Conservation (phyloP, 1,140 invertebrate genomes). For the Drosophila equinoxialis region DNA sequence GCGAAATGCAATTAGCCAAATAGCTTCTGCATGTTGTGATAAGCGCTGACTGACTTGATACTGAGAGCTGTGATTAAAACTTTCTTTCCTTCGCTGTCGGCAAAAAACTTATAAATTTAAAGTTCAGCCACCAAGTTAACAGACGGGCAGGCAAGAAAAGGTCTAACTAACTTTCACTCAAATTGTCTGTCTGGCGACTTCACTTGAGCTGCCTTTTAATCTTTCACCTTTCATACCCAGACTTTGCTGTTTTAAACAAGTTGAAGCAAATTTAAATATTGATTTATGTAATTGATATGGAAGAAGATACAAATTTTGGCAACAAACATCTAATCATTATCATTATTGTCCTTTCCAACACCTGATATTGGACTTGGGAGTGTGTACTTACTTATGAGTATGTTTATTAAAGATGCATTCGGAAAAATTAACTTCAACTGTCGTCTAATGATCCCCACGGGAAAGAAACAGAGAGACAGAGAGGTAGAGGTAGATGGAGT, state of each 20-base stretch:
- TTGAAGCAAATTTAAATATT: no score
- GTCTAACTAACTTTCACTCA: conserved; percentile 48
- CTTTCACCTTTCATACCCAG: no score
- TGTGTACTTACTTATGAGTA: background rate
- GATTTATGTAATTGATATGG: no score
- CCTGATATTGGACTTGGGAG: background rate
- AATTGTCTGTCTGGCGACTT: conserved; percentile 14
- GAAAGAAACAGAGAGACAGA: no score
- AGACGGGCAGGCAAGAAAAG: conserved; percentile 26
- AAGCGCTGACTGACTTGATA: conserved; percentile 24
- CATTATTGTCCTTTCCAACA: no score
- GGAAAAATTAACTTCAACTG: background rate
- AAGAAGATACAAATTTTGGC: no score
- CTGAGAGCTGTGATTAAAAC: conserved; percentile 56
- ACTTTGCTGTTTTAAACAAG: no score
- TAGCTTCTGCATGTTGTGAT: conserved; percentile 64
- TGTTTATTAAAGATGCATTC: background rate
- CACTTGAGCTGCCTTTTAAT: conserved; percentile 30
- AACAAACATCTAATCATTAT: no score
- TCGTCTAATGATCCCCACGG: background rate
- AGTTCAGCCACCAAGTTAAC: conserved; percentile 14
- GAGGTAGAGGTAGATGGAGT: no score
- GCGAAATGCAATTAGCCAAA: conserved; percentile 73
- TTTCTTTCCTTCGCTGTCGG: conserved; percentile 33
- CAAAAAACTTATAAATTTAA: conserved; percentile 29